Percentiles rank a stretch among this genome's conserved stretches.
Conservation (phyloP, 2,888 invertebrate genomes). For the Salpingus planirostris region DNA sequence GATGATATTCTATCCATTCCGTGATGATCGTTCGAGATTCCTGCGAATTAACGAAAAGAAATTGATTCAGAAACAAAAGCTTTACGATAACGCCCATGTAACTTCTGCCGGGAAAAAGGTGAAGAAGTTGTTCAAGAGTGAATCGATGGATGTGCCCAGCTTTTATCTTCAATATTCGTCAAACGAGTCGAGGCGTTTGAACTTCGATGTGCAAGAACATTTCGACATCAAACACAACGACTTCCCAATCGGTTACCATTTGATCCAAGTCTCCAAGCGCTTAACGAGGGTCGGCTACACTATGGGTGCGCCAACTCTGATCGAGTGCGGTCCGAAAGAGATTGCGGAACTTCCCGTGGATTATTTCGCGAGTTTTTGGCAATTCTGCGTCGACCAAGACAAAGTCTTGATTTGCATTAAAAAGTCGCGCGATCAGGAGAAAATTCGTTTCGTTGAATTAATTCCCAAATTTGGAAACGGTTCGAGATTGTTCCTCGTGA, state of each 20-base stretch:
- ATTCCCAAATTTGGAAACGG: conserved; percentile 19
- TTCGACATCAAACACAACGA: conserved; percentile 12
- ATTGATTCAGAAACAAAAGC: conserved; percentile 12
- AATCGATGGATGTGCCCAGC: neutral
- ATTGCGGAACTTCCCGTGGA: conserved; percentile 15
- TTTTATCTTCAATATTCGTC: neutral
- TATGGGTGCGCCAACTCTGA: conserved; percentile 15
- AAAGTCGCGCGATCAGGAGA: conserved; percentile 18
- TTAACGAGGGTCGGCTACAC: conserved; percentile 20
- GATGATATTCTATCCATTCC: conserved; percentile 25
- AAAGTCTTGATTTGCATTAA: conserved; percentile 28
- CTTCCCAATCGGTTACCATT: conserved; percentile 21
- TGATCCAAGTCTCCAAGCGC: conserved; percentile 23
- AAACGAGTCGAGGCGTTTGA: conserved; percentile 11
- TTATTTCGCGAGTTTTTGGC: conserved; percentile 30
- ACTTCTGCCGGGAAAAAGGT: conserved; percentile 19
- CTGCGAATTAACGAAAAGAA: conserved; percentile 20
- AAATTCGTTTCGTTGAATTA: conserved; percentile 21
- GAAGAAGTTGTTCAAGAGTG: conserved; percentile 11
- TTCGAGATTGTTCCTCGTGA: conserved; percentile 16
- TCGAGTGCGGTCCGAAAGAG: conserved; percentile 21
- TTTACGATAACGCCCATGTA: conserved; percentile 18
- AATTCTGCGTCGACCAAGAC: conserved; percentile 26
- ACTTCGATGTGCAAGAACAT: conserved; percentile 18
- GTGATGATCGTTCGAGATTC: conserved; percentile 17